Base-by-base conservation (phyloP, 2,797 vertebrate species). In the Diplodus sargus region DNA sequence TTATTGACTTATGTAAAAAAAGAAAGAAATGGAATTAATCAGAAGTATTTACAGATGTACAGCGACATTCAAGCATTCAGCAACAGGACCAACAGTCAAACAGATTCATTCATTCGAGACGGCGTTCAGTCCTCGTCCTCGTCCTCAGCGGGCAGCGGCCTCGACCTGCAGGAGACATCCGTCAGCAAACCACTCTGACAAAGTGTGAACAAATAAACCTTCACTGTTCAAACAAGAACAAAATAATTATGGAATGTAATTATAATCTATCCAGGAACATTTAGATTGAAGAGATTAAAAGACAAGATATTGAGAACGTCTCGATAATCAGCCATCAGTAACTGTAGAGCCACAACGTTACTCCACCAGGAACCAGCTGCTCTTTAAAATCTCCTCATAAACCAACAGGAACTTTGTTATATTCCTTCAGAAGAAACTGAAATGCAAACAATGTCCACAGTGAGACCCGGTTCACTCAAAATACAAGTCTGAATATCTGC, bases 31-130 rank as follows among this genome's bases (percentile, higher is more conserved):
- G 83, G n/a, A 76, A 79, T 83, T 68, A 30, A 83, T 18, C 15
- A 75, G 72, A 83, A 57, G 18, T 95, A 94, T 95, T 84, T 94
- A 95, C 93, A 95, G 89, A 93, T 94, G 70, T 95, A 95, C 92
- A 95, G 70, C 39, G 78, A 78, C 76, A 77, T 14, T 64, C 28
- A 39, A 39, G 34, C 34, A 39, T 39, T 9, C 23, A 59, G 11
- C 25, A 71, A 56, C 28, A 63, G 5, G 1, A n/a, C 14, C 9
- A 1, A 18, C 25, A 23, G 74, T 49, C 42, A 7, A 18, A 53
- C 15, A 1, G 7, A 25, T 18, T 45, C 67, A 79, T 14, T 85
- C 72, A 1, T 86, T 39, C 34, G 9, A 9, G 1, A 10, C 6
- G 69, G 0, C 84, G 81, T 3, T 95, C 91, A 52, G 6, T 94